These are phyloP conservation scores for Siphamia tubifer DNA, from an alignment of 2,113 vertebrate species.

Conservation along the genomic window DNA sequence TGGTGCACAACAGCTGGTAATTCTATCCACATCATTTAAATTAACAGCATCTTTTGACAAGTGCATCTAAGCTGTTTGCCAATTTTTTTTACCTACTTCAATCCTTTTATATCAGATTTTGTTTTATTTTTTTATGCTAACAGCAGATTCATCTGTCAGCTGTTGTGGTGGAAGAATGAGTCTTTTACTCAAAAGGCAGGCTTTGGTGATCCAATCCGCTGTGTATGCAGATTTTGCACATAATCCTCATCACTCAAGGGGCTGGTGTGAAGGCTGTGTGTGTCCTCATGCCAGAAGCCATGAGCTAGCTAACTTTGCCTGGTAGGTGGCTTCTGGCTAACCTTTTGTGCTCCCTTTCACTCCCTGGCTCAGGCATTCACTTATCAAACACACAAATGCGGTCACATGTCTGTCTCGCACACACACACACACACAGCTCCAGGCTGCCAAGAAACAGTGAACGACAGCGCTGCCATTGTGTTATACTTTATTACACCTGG, in stretches of 20 bases:
- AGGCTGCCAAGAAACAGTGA: constrained; percentile 45
- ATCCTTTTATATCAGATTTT: not conserved
- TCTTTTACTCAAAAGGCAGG: not conserved
- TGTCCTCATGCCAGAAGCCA: constrained; percentile 24
- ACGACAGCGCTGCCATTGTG: constrained; percentile 59
- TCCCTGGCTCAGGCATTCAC: constrained; percentile 4
- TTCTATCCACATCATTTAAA: not conserved
- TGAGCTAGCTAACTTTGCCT: constrained; percentile 27
- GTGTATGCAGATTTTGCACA: not conserved
- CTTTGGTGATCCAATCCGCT: not conserved
- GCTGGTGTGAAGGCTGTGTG: not conserved
- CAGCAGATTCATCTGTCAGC: not conserved
- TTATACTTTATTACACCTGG: constrained; percentile 79
- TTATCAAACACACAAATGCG: not conserved
- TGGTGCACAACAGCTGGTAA: not conserved
- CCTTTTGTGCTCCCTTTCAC: not conserved
- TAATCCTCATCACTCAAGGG: not conserved
- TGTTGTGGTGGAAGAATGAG: not conserved
- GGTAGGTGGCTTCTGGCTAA: constrained; percentile 46
- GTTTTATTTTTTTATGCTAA: not conserved
- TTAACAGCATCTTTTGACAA: constrained; percentile 1
- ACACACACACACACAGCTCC: constrained; percentile 1
- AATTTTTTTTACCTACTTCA: constrained; percentile 1
- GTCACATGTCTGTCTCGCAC: not conserved
- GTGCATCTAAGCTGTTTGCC: not conserved